Conservation (phyloP, 2,797 vertebrate genomes). For the Ctenosaura bakeri region DNA sequence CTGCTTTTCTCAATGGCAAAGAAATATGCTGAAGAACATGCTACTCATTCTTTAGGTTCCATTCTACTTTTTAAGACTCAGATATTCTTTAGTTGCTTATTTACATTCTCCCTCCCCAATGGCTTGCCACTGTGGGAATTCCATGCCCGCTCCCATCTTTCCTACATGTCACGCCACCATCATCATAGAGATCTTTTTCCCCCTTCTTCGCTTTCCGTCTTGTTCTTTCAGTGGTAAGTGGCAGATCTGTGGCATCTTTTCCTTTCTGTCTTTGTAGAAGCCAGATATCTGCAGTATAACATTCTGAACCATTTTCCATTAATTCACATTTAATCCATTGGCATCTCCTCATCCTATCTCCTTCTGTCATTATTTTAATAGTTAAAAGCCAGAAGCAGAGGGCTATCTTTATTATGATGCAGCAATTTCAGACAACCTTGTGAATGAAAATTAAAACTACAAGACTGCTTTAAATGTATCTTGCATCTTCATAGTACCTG, state of each 20-base stretch:
- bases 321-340: background rate
- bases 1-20: no score
- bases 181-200: background rate
- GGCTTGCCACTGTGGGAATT: background rate
- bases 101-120: background rate
- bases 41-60: background rate
- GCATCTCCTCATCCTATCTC: background rate
- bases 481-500: no score
- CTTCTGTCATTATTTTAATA: constrained; percentile 4
- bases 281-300: no score
- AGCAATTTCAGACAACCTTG: background rate
- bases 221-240: background rate
- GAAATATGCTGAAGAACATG: background rate
- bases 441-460: background rate
- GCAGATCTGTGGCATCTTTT: no score
- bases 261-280: background rate
- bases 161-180: background rate
- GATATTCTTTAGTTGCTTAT: background rate
- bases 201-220: background rate
- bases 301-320: background rate
- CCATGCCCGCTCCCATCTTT: background rate
- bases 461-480: background rate
- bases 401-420: background rate
- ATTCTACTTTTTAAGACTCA: background rate
- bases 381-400: background rate